Evolutionary conservation across 2,888 invertebrate genomes (phyloP), one percentile per base, ranked within the genome.

Genomic region (Dicranocentrus wangi): DNA sequence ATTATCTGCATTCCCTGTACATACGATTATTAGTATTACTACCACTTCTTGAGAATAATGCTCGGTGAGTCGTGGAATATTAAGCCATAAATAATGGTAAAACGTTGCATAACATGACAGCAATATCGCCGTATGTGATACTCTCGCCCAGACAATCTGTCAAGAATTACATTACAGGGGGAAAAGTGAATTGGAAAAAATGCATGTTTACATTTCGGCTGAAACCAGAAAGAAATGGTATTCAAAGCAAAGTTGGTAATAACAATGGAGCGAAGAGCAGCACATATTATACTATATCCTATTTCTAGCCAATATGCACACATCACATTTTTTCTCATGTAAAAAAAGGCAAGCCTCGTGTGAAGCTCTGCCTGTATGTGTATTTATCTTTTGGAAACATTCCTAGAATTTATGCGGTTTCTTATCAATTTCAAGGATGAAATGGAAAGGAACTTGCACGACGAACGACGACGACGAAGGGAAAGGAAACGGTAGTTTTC

Each of bases 381-480:
- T 43, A 19, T 47, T 73, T 73, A 63, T 73, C 51, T 61, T 61
- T 63, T 73, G 73, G 73, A 73, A 73, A 63, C 73, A 28, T 47
- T 51, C 73, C 73, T 63, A 73, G 28, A 63, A 63, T 63, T 73
- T 65, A 53, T 73, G 53, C 61, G 61, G 51, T 28, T 43, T 61
- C 27, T 63, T 63, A 51, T 53, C 63, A 73, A 63, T 63, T 73
- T 73, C 73, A 73, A 73, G 73, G 73, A 73, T 72, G 70, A 61
- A 72, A 70, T 58, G 70, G 70, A 70, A 70, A 70, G 58, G 58
- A 21, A n/a, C n/a, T n/a, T n/a, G 27, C 17, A 43, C 43, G 10
- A n/a, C n/a, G n/a, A n/a, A n/a, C n/a, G n/a, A n/a, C n/a, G n/a
- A n/a, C n/a, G n/a, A n/a, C n/a, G 10, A 70, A 42, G 39, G 42